A percentile compares a stretch with the other conserved stretches of the same genome.
phyloP scores from a whole-genome alignment of 2,797 vertebrate species.

The Malacoraja senta region DNA sequence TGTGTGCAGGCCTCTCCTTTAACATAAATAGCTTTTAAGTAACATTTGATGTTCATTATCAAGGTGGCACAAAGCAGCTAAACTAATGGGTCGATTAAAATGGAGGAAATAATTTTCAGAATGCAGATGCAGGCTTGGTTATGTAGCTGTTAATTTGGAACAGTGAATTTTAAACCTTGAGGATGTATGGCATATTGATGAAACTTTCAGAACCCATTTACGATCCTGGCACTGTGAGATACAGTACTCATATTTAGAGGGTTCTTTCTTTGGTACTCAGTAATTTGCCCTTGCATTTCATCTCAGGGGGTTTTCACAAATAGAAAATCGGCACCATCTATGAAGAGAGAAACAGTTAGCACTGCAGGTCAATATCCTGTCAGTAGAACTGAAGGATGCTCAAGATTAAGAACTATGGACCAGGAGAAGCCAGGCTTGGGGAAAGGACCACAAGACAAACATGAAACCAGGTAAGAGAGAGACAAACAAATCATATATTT shows the following conservation, averaged over 20 bases:
- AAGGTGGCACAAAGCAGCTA: not conserved
- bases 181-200: not conserved
- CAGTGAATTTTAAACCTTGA: not conserved
- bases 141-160: not conserved
- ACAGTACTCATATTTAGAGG: not conserved
- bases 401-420: not conserved
- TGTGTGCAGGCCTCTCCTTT: not conserved
- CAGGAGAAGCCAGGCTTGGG: not conserved
- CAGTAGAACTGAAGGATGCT: not conserved
- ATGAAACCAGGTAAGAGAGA: not conserved
- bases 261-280: not conserved
- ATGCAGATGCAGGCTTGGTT: not conserved
- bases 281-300: not conserved
- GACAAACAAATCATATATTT: not conserved
- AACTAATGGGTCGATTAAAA: not conserved
- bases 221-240: not conserved
- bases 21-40: not conserved
- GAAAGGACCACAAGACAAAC: not conserved
- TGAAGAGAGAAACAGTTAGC: not conserved
- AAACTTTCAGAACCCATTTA: not conserved
- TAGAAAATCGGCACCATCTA: not conserved
- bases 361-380: not conserved
- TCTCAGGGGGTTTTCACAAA: not conserved
- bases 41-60: not conserved
- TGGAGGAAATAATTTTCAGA: not conserved